These are phyloP conservation scores for Athene cunicularia DNA, from an alignment of 2,113 vertebrate genomes.

Conservation along the genomic window DNA sequence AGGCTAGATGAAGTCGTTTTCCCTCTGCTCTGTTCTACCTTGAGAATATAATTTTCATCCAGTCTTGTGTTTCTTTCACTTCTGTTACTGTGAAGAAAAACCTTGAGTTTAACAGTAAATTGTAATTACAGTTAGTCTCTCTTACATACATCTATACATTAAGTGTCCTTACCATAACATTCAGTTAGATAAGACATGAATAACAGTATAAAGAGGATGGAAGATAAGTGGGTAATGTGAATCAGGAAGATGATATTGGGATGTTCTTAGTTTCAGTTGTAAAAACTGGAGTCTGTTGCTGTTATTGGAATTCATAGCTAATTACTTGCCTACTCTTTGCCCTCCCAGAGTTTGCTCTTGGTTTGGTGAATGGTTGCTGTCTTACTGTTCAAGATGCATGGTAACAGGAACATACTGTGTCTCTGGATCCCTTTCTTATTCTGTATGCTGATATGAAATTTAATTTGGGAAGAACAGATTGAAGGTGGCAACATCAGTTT, in stretches of 20 bases:
- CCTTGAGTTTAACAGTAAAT: neutral
- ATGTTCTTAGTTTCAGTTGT: neutral
- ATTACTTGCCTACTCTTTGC: neutral
- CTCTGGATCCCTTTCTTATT: neutral
- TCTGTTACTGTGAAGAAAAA: neutral
- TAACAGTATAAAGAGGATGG: neutral
- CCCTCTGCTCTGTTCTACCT: neutral
- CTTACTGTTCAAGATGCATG: neutral
- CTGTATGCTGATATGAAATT: neutral
- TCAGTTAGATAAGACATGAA: neutral
- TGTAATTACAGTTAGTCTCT: neutral
- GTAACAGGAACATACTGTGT: neutral
- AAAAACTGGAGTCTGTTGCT: neutral
- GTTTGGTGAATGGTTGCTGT: neutral
- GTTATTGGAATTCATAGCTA: neutral
- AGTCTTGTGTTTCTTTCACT: neutral
- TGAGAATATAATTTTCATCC: neutral
- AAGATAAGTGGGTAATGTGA: neutral
- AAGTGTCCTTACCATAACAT: neutral
- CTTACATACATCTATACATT: rapidly evolving
- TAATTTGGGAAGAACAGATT: neutral
- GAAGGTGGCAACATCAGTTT: neutral
- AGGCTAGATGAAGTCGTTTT: neutral
- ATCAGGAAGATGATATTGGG: neutral
- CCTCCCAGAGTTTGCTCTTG: neutral